Evolutionary conservation across 2,797 vertebrate genomes (phyloP).

Genomic region (Pseudochirops corinnae): DNA sequence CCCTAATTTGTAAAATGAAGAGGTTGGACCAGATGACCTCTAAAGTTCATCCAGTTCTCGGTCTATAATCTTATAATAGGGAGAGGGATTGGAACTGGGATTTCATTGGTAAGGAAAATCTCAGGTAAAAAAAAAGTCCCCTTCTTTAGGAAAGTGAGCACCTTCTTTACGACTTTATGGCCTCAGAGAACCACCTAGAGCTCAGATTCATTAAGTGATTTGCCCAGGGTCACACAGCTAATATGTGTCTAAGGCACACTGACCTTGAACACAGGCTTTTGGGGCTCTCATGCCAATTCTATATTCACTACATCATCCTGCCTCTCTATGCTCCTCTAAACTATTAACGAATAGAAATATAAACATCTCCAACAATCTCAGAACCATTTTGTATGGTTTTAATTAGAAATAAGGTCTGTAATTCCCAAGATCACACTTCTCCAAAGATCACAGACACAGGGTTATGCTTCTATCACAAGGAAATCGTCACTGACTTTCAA

Average conservation of each 20-base stretch:
- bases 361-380: slow-evolving; percentile 27
- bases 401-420: slow-evolving; percentile 42
- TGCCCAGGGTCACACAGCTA: not conserved
- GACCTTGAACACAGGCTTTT: not conserved
- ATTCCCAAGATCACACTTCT: slow-evolving; percentile 28
- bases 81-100: not conserved
- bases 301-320: not conserved
- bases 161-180: not conserved
- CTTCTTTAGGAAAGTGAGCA: not conserved
- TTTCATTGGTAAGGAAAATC: not conserved
- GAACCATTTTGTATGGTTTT: slow-evolving; percentile 26
- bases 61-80: not conserved
- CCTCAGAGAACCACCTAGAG: not conserved
- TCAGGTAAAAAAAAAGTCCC: not conserved
- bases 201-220: not conserved
- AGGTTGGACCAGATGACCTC: not conserved
- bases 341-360: not conserved
- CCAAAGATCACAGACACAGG: not conserved
- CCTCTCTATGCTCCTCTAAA: not conserved
- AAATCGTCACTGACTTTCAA: slow-evolving; percentile 25
- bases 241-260: not conserved
- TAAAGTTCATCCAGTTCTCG: not conserved
- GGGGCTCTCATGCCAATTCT: not conserved
- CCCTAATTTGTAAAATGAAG: not conserved
- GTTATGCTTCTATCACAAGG: slow-evolving; percentile 36